Evolutionary conservation across 2,888 invertebrate species (phyloP), one percentile per base, ranked within the genome.

Genomic region (Drosophila infuscata): DNA sequence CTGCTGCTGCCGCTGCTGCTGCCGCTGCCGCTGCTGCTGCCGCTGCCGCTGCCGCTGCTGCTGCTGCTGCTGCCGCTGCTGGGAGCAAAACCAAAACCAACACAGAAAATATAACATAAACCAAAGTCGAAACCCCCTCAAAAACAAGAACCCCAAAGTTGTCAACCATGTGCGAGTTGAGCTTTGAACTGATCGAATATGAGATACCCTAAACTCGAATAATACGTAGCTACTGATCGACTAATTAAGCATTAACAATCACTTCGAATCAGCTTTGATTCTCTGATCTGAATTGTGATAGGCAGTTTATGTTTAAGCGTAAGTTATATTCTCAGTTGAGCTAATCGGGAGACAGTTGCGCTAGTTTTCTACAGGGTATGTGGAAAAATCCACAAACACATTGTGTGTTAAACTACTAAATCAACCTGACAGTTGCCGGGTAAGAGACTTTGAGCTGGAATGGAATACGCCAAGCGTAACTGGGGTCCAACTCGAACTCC

Each of bases 371-470:
- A 17, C n/a, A 38, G 56, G 32, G 43, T 74, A 66, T 38, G n/a
- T 20, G 33, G 17, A 70, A 82, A 89, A 89, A 85, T 76, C 83
- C 67, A 87, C 90, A 87, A 87, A 83, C 90, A 90, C 90, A 86
- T 87, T 87, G 87, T 87, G 69, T 71, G 89, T 82, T 83, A 90
- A 87, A 88, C 89, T 82, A 88, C 74, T 86, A 83, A 89, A 85
- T 79, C 81, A 85, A 75, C 58, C 52, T 60, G 36, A 30, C 33
- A 32, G 54, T 52, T 33, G 33, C 36, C 9, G n/a, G 57, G 67
- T 33, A 20, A 25, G 49, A 68, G 82, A 64, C 66, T 63, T 74
- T 72, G 66, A 62, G 64, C 48, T 48, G 51, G 65, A 63, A 49
- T 36, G 49, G 25, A 25, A 25, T 25, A 63, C 20, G 46, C 12